Evolutionary conservation across 1,140 invertebrate genomes (phyloP).

Genomic region (Cotesia vestalis): DNA sequence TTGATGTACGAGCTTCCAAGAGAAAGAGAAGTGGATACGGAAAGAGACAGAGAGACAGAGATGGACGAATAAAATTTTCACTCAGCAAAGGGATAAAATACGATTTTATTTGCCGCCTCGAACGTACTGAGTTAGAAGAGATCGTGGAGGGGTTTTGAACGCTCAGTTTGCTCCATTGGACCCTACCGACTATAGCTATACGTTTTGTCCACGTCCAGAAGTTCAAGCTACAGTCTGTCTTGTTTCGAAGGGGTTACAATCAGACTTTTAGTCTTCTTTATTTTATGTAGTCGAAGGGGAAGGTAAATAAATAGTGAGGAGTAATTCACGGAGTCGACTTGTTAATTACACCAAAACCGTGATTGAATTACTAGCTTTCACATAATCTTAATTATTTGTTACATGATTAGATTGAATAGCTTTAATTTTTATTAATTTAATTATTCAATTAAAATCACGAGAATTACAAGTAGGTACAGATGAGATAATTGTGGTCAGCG

Average conservation of each 20-base stretch:
- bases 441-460: not conserved
- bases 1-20: slow-evolving; percentile 62
- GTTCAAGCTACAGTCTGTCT: slow-evolving; percentile 23
- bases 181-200: not conserved
- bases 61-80: slow-evolving; percentile 59
- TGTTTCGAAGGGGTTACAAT: slow-evolving; percentile 36
- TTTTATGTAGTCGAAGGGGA: slow-evolving; percentile 20
- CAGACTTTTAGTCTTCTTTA: slow-evolving; percentile 33
- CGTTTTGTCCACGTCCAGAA: slow-evolving; percentile 22
- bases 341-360: slow-evolving; percentile 18
- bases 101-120: slow-evolving; percentile 63
- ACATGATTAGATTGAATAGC: not conserved
- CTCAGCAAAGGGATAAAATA: slow-evolving; percentile 63
- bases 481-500: slow-evolving; percentile 12
- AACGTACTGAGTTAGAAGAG: slow-evolving; percentile 26
- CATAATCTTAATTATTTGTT: slow-evolving; percentile 3
- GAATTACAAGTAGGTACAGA: not conserved
- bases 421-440: not conserved
- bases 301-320: slow-evolving; percentile 9
- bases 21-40: slow-evolving; percentile 28
- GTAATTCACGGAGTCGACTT: slow-evolving; percentile 17
- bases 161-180: slow-evolving; percentile 21
- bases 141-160: slow-evolving; percentile 22
- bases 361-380: slow-evolving; percentile 12
- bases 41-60: slow-evolving; percentile 44